These are phyloP conservation scores for Ormia ochracea DNA, from an alignment of 2,888 invertebrate species.

Conservation along the genomic window DNA sequence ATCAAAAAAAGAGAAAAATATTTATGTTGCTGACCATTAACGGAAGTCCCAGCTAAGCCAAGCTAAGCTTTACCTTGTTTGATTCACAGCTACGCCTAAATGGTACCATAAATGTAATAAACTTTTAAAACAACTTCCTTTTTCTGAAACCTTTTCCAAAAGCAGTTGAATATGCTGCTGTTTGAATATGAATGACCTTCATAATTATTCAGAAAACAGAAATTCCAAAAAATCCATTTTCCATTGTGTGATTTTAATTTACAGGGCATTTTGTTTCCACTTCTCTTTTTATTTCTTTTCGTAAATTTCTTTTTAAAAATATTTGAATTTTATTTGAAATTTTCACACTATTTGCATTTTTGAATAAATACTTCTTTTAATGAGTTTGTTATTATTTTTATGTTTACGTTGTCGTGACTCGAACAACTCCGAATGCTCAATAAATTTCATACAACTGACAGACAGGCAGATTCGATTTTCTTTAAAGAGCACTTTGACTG, in stretches of 20 bases:
- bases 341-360: slow-evolving; percentile 39
- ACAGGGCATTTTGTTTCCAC: too few species aligned
- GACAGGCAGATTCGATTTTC: background rate
- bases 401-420: background rate
- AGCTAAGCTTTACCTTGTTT: slow-evolving; percentile 54
- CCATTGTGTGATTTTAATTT: slow-evolving; percentile 12
- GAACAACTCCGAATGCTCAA: slow-evolving; percentile 23
- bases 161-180: background rate
- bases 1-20: slow-evolving; percentile 36
- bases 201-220: slow-evolving; percentile 27
- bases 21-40: slow-evolving; percentile 51
- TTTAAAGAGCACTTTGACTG: slow-evolving; percentile 10
- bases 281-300: background rate
- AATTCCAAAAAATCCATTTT: slow-evolving; percentile 1
- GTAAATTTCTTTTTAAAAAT: slow-evolving; percentile 14
- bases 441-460: slow-evolving; percentile 27
- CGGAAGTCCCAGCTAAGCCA: slow-evolving; percentile 58
- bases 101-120: slow-evolving; percentile 41
- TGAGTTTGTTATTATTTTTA: too few species aligned
- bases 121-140: slow-evolving; percentile 55
- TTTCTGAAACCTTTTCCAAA: slow-evolving; percentile 44
- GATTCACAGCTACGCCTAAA: slow-evolving; percentile 52
- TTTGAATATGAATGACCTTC: slow-evolving; percentile 49
- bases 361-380: background rate
- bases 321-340: background rate